Evolutionary conservation across 2,888 invertebrate species (phyloP), one percentile per base, ranked within the genome.

Genomic region (Celastrina argiolus): DNA sequence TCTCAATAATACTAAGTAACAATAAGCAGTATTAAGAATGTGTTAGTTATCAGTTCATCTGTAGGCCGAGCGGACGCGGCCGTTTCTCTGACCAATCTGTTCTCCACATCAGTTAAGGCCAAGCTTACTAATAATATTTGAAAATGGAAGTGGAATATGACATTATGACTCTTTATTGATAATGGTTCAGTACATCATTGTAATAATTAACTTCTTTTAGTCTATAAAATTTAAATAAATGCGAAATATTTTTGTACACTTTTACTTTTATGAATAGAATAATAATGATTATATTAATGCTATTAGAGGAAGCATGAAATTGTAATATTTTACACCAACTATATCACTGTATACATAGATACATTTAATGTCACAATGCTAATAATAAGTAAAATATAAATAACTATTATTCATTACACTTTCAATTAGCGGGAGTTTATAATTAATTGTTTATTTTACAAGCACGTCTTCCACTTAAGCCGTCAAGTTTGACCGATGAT

Each of bases 401-500:
- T 41, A 63, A 63, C 26, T 63, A 51, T 28, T 28, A 63, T 6
- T 56, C 28, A 31, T 58, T 31, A 31, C 31, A 58, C 16, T 58
- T 31, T 58, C 16, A 31, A 34, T 61, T 39, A 61, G 34, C 16
- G 12, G 14, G 2, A 26, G 18, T 16, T 28, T 64, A 6, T 64
- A 28, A 51, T 36, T 41, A 45, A 63, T 61, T 36, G 56, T 12
- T 56, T 28, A 64, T 59, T 39, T 18, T 12, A 61, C 42, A 66
- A 56, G 42, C 61, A 31, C 22, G 61, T 61, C 68, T 69, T 84
- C 82, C 78, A 77, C 69, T 66, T 68, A 69, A 71, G 78, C 80
- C 81, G 74, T 70, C 66, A 77, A 81, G 84, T 68, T 67, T 69
- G 69, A 71, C 64, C 83, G 71, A 77, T 78, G 79, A 77, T 83